Base-by-base conservation (phyloP, 2,797 vertebrate genomes). In the Lerista edwardsae region DNA sequence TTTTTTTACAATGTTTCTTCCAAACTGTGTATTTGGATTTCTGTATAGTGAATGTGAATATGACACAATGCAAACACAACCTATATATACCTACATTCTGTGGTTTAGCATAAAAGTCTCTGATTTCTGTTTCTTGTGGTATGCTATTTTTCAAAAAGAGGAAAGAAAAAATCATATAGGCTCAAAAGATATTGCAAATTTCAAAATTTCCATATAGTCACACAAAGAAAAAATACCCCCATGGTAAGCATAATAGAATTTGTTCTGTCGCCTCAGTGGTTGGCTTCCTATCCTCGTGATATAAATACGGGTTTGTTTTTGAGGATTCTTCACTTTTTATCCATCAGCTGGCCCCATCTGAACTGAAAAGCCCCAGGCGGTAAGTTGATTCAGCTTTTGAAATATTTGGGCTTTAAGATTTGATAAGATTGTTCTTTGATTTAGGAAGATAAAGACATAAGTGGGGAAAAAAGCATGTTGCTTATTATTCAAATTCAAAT, bases 221-320 rank as follows among this genome's bases (percentile, higher is more conserved):
- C 87, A 90, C 88, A 92, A 84, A 89, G 72, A 93, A 91, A 87
- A 92, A 75, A 85, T 57, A 59, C 61, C 39, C 2, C 39, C 34
- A 6, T 75, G 64, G 61, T 86, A 78, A 89, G 73, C 84, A 80
- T 17, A 34, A 65, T 75, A 34, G 75, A 83, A 51, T 72, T 61
- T 62, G 34, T 57, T 88, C 88, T 93, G 93, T 77, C 92, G 94
- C 91, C 94, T 93, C 89, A 62, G 86, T 87, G 27, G 82, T 89
- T 93, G 92, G 91, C 93, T 94, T 93, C 93, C 84, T 72, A 64
- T 93, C 89, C 91, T 94, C 91, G 88, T 86, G n/a, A 90, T 93
- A 94, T 94, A 94, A 94, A 94, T 92, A 91, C 92, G 88, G 90
- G 86, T 87, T 92, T 93, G 94, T 94, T 94, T 94, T 83, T 94